Evolutionary conservation across 2,888 invertebrate genomes (phyloP).

Genomic region (Apotomis turbidana): DNA sequence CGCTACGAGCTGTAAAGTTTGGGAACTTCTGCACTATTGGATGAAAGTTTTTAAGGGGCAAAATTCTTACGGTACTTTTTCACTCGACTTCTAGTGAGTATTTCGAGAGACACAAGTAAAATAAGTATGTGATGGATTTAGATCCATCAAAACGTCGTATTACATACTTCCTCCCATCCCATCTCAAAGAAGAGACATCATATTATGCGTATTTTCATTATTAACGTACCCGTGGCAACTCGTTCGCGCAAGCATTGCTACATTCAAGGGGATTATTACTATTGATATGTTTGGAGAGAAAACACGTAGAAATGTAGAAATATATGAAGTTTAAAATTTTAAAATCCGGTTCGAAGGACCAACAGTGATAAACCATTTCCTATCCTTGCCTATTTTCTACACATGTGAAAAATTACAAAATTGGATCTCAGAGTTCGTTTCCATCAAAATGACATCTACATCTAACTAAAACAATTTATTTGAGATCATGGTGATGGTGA

Average conservation of each 20-base stretch:
- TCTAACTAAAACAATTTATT: not conserved
- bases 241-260: not conserved
- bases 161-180: not conserved
- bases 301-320: slow-evolving; percentile 35
- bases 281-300: slow-evolving; percentile 37
- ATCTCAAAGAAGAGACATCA: not conserved
- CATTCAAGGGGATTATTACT: slow-evolving; percentile 26
- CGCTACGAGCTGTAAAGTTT: too few species aligned
- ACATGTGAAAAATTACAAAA: not conserved
- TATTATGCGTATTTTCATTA: not conserved
- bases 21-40: too few species aligned
- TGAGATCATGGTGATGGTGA: not conserved
- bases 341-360: slow-evolving; percentile 28
- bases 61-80: too few species aligned
- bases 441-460: not conserved
- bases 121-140: too few species aligned
- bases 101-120: too few species aligned
- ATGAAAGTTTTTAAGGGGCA: too few species aligned
- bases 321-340: slow-evolving; percentile 12
- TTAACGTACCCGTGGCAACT: not conserved
- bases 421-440: not conserved
- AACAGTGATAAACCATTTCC: not conserved
- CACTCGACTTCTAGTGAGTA: too few species aligned
- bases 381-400: slow-evolving; percentile 7
- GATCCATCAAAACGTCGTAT: not conserved